Percentiles rank a stretch among this genome's conserved stretches.
These are phyloP conservation scores for Diaperis boleti DNA, from an alignment of 2,888 invertebrate species.

Conservation along the genomic window DNA sequence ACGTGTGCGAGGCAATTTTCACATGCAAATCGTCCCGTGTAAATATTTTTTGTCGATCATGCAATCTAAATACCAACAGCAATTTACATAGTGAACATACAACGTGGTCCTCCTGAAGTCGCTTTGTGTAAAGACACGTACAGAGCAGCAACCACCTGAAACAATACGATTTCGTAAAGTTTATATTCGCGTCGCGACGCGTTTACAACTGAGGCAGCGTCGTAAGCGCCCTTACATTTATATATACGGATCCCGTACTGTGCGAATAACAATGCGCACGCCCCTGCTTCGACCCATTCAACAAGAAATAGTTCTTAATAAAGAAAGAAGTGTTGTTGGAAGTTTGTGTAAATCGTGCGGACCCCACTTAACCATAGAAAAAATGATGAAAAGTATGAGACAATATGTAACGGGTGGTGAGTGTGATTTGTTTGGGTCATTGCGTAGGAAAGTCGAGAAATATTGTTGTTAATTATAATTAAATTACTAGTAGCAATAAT, in stretches of 20 bases:
- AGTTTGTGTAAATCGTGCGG: constrained; percentile 14
- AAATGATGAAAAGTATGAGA: too few species aligned
- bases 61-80: constrained; percentile 26
- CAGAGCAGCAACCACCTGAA: constrained; percentile 33
- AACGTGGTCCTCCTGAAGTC: constrained; percentile 26
- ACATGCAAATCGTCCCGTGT: constrained; percentile 21
- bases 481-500: too few species aligned
- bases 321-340: constrained; percentile 24
- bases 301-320: constrained; percentile 36
- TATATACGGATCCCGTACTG: constrained; percentile 45
- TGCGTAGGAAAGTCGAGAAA: too few species aligned
- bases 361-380: not conserved
- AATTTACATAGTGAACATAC: constrained; percentile 35
- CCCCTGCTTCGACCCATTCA: constrained; percentile 41
- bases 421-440: too few species aligned
- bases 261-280: constrained; percentile 46
- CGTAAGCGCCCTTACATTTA: constrained; percentile 48
- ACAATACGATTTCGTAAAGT: constrained; percentile 18
- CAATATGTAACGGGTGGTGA: too few species aligned
- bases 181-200: constrained; percentile 49
- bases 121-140: constrained; percentile 19
- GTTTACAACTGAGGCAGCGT: constrained; percentile 45
- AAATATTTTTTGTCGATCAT: constrained; percentile 25
- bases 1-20: constrained; percentile 28
- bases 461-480: too few species aligned